Base-by-base conservation (phyloP, 1,140 invertebrate species). In the Cyphomyrmex costatus region DNA sequence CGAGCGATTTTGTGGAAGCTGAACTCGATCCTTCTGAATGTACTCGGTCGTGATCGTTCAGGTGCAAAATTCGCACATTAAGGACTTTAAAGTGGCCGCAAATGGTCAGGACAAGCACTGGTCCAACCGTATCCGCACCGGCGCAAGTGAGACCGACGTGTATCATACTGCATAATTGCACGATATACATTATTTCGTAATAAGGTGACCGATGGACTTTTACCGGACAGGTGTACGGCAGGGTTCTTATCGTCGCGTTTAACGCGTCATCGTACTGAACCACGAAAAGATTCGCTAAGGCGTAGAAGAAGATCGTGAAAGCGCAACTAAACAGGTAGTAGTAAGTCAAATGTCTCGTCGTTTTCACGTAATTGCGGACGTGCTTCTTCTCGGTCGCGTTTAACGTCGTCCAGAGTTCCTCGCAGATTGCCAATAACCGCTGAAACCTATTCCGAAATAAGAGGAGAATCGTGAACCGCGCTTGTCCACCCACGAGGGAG, bases 61-160 rank as follows among this genome's bases (percentile, higher is more conserved):
- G 14, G 1, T n/a, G 42, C n/a, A 66, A 46, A 3, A 91, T 58
- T 61, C 91, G 80, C 8, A 83, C 61, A 30, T 76, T 80, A 27
- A 92, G 78, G 4, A 89, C 68, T 2, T 89, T 89, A 19, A 92
- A 88, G 51, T 92, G 89, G 16, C 88, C 92, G 53, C 90, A 89
- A 2, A 86, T 58, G 10, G 82, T 86, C 19, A 91, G 30, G 7
- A 88, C 51, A 0, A 92, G 68, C 46, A 91, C 70, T 60, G 91
- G 89, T 1, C 90, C 91, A n/a, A 85, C 46, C 0, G 87, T 91
- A 46, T 92, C 92, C 0, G 79, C 51, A 19, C 68, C 90, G 10
- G 88, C 88, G 24, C 86, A 90, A 0, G 91, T 89, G 16, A 91
- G 56, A 8, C 88, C 88, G 12, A 89, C 85, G 30, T 88, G 87